Conservation (phyloP, 2,113 vertebrate genomes). For the Steatornis caripensis region DNA sequence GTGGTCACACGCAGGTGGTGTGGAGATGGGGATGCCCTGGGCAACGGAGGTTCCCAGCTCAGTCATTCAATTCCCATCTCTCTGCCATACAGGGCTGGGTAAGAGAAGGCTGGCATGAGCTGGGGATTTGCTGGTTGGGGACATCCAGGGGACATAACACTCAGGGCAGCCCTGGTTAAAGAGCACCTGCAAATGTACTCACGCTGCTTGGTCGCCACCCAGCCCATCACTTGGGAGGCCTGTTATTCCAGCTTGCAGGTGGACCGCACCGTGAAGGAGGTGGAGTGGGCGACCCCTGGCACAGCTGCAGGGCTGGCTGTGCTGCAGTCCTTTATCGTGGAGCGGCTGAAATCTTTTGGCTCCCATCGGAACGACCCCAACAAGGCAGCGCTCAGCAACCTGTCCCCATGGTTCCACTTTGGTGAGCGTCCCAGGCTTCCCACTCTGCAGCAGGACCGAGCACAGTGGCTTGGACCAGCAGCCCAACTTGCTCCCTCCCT, state of each 20-base stretch:
- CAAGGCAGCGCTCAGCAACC: constrained; percentile 78
- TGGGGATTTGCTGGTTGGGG: neutral
- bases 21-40: neutral
- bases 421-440: constrained; percentile 66
- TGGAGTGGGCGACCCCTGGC: constrained; percentile 83
- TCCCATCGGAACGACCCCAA: constrained; percentile 84
- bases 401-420: constrained; percentile 88
- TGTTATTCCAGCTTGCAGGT: constrained; percentile 77
- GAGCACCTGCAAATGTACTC: neutral
- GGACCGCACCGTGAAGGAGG: constrained; percentile 75
- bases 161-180: neutral
- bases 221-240: constrained; percentile 82
- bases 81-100: neutral
- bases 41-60: neutral
- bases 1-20: neutral
- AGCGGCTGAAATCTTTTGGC: constrained; percentile 75
- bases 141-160: neutral
- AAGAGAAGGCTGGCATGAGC: neutral
- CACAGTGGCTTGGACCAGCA: rapidly evolving
- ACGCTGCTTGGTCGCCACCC: neutral
- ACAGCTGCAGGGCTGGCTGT: constrained; percentile 68
- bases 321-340: constrained; percentile 81
- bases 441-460: neutral
- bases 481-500: neutral
- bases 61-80: neutral